Percentiles rank a stretch among this genome's conserved stretches.
Conservation (phyloP, 1,140 invertebrate species). For the Myzus persicae region DNA sequence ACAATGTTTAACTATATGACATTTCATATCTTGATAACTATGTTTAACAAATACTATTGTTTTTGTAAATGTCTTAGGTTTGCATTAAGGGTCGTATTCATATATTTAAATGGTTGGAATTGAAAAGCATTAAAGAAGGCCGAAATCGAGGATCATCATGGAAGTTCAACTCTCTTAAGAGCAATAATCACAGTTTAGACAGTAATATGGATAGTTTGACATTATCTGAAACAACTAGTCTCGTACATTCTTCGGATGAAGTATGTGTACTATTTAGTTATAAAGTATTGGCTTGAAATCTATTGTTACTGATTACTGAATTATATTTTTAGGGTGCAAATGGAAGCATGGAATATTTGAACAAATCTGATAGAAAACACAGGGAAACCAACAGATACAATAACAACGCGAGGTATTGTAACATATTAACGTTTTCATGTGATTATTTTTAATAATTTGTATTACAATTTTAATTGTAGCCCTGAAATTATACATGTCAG, state of each 20-base stretch:
- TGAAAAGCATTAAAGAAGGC: conserved; percentile 67
- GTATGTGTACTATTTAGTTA: not conserved
- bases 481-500: conserved; percentile 46
- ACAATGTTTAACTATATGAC: not conserved
- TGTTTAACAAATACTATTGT: too few species aligned
- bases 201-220: conserved; percentile 52
- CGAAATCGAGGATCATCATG: conserved; percentile 27
- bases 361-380: conserved; percentile 12
- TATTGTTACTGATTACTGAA: not conserved
- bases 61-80: conserved; percentile 69
- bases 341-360: conserved; percentile 24
- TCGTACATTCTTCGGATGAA: conserved; percentile 44
- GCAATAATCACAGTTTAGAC: conserved; percentile 39
- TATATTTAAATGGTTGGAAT: conserved; percentile 93
- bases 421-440: not conserved
- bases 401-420: conserved; percentile 42
- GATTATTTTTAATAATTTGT: conserved; percentile 4
- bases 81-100: conserved; percentile 90
- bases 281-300: not conserved
- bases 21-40: not conserved
- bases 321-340: conserved; percentile 37
- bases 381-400: conserved; percentile 6
- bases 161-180: conserved; percentile 28
- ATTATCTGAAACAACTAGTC: conserved; percentile 26
- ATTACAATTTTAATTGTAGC: conserved; percentile 24